Evolutionary conservation across 2,113 vertebrate species (phyloP), one percentile per base, ranked within the genome.

Genomic region (Aleadryas rufinucha): DNA sequence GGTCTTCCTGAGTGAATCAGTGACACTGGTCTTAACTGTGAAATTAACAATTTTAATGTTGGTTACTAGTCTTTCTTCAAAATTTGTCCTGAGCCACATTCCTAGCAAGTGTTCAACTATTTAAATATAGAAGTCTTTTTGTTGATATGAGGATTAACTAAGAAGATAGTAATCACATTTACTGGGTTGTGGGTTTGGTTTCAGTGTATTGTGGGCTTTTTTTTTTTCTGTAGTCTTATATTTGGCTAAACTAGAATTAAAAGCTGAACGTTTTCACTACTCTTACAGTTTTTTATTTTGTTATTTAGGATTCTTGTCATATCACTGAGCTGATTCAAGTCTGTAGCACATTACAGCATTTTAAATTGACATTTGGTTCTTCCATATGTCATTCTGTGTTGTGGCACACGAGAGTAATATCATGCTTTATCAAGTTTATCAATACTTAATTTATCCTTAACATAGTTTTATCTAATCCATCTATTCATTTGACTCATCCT

Each of bases 371-470:
- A 82, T 92, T 91, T 91, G 61, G 7, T 90, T 92, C 74, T 84
- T 47, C 82, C 70, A 37, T 91, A 87, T 91, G 87, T 70, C 83
- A 82, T 74, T 89, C 30, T 74, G 37, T 84, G 37, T 63, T 84
- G 59, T 68, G 71, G 61, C 54, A 84, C 21, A 69, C 7, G 10
- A 41, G 21, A 44, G 23, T 81, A 91, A 91, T 68, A 81, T 33
- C 15, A 59, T 80, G 65, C 71, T 88, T 85, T 92, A 68, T 71
- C 42, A 79, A 77, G 60, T 79, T 93, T 93, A 92, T 93, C 80
- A 78, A 70, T 87, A 80, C 57, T 74, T 86, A 89, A 91, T 96
- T 85, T 89, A 60, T 82, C 56, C 41, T 69, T 84, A 64, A 76
- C 75, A 45, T 41, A 82, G 65, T 77, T 96, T 79, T 68, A 65